Percentiles rank a stretch among this genome's conserved stretches.
Evolutionary conservation across 2,113 vertebrate species (phyloP).

Genomic region (Tachysurus vachellii): DNA sequence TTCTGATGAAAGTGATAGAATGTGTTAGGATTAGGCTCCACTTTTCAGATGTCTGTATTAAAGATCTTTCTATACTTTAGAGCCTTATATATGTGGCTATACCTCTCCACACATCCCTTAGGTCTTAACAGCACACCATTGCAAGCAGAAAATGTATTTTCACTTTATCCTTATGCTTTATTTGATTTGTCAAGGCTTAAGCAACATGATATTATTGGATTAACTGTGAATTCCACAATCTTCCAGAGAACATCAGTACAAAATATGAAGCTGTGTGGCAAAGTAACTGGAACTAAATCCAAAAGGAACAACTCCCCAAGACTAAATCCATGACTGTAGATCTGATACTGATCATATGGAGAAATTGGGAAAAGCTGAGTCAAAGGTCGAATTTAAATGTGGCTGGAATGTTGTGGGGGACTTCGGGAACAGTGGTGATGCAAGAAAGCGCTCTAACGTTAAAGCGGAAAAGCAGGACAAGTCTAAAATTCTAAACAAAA

Average conservation of each 20-base stretch:
- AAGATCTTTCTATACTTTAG: not conserved
- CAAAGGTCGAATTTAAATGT: slow-evolving; percentile 30
- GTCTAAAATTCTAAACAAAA: not conserved
- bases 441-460: not conserved
- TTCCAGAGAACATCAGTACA: not conserved
- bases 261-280: not conserved
- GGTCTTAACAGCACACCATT: not conserved
- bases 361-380: slow-evolving; percentile 10
- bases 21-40: not conserved
- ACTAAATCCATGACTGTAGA: not conserved
- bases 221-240: not conserved
- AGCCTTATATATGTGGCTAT: not conserved
- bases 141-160: not conserved
- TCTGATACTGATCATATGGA: not conserved
- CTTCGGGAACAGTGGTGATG: not conserved
- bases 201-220: slow-evolving; percentile 1
- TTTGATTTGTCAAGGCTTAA: not conserved
- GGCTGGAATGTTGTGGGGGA: slow-evolving; percentile 26
- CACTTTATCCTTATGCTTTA: not conserved
- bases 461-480: not conserved
- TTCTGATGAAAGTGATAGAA: not conserved
- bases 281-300: not conserved
- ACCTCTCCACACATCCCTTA: not conserved
- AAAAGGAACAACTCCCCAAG: not conserved
- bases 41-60: not conserved